Base-by-base conservation (phyloP, 2,888 invertebrate species). In the Apamea monoglypha region DNA sequence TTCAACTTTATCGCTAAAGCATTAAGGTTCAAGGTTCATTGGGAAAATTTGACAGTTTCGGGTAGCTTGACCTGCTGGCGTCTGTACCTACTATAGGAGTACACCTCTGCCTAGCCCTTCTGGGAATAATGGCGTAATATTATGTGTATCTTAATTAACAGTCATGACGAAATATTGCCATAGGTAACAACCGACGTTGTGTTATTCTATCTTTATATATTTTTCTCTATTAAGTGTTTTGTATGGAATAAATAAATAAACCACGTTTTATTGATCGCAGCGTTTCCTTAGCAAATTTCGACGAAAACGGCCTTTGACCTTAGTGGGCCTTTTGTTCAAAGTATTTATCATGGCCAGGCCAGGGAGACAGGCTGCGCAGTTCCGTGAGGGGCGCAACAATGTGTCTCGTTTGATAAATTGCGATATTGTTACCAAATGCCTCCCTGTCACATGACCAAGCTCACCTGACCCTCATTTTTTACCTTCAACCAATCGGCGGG, bases 321-420 rank as follows among this genome's bases (percentile, higher is more conserved):
- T 14, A 21, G 32, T 82, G 53, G 25, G 7, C 66, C 81, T 85
- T 85, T 70, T 85, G 77, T 47, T 25, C 1, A 40, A 32, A 0
- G 12, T 44, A 53, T 80, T 72, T 67, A 69, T 12, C 44, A 25
- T 59, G 68, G 18, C 66, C 61, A 61, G 25, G n/a, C 59, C 78
- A 88, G 82, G 83, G 86, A 87, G 88, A 88, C 91, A 86, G 89
- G 88, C 86, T 86, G 86, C 84, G 86, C 83, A 50, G 86, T 81
- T 86, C 79, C 86, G 91, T 90, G 91, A 92, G 94, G 95, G 95
- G 94, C 90, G 92, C 94, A 92, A 96, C 96, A 96, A 96, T 96
- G 95, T 93, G 93, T 93, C 94, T 96, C 96, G 95, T 96, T 96
- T 96, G 96, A 96, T 95, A 96, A 96, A 96, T 96, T 96, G 96